These are phyloP conservation scores for Pheosia gnoma DNA, from an alignment of 2,888 invertebrate species.

Conservation along the genomic window DNA sequence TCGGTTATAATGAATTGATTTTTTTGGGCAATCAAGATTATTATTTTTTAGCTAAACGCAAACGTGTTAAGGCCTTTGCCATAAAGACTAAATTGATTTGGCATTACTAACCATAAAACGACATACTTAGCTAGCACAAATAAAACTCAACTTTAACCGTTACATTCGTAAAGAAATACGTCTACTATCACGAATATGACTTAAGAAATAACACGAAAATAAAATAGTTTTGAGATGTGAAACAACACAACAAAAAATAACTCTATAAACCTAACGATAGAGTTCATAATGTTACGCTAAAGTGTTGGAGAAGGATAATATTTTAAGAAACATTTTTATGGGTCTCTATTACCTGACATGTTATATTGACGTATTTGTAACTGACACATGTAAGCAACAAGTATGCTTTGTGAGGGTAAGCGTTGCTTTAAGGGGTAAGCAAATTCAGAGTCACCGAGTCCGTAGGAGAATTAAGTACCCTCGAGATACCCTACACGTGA, in stretches of 20 bases:
- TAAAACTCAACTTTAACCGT: slow-evolving; percentile 1
- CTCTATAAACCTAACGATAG: slow-evolving; percentile 10
- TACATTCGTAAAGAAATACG: slow-evolving; percentile 21
- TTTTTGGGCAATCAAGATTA: no score
- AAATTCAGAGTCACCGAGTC: background rate
- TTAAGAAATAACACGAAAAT: slow-evolving; percentile 49
- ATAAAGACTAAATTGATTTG: background rate
- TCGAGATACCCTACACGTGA: no score
- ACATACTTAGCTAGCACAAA: background rate
- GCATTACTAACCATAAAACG: background rate
- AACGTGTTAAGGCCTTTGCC: no score
- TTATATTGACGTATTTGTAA: slow-evolving; percentile 25
- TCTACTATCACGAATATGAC: slow-evolving; percentile 43
- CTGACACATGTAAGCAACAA: slow-evolving; percentile 43
- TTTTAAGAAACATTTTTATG: slow-evolving; percentile 41
- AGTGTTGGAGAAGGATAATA: slow-evolving; percentile 28
- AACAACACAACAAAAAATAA: slow-evolving; percentile 14
- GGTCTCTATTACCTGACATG: slow-evolving; percentile 37
- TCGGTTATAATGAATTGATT: no score
- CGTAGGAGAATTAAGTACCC: no score
- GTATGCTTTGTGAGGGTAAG: slow-evolving; percentile 15
- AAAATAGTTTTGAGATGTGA: slow-evolving; percentile 34
- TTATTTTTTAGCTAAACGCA: no score
- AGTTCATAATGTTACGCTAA: slow-evolving; percentile 14
- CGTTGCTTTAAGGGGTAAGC: background rate